These are phyloP conservation scores for Hemaris fuciformis DNA, from an alignment of 2,888 invertebrate genomes.

Conservation along the genomic window DNA sequence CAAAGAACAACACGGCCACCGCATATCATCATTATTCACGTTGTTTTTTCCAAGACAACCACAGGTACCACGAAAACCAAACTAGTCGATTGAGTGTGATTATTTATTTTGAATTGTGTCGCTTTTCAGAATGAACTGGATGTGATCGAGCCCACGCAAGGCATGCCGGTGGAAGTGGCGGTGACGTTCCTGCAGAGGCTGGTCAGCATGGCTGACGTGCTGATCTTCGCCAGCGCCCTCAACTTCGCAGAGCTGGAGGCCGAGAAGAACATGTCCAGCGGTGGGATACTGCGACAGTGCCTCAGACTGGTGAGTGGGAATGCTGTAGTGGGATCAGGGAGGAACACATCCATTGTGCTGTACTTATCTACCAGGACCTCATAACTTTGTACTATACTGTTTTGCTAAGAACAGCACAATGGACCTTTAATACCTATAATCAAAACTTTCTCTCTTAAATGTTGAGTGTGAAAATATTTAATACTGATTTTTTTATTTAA, in stretches of 20 bases:
- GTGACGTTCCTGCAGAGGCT: conserved; percentile 98
- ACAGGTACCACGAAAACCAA: no score
- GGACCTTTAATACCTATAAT: neutral
- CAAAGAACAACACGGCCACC: no score
- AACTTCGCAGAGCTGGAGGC: conserved; percentile 99
- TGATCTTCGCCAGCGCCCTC: conserved; percentile 98
- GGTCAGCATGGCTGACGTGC: conserved; percentile 98
- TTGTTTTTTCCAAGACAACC: no score
- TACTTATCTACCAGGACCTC: conserved; percentile 17
- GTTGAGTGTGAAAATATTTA: neutral
- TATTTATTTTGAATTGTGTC: neutral
- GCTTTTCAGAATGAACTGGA: conserved; percentile 94
- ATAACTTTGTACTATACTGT: neutral
- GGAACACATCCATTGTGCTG: conserved; percentile 25
- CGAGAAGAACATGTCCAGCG: conserved; percentile 99
- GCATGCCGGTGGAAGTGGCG: conserved; percentile 98
- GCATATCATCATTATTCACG: no score
- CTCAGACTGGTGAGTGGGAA: conserved; percentile 88
- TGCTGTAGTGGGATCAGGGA: no score
- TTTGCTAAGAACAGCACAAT: neutral
- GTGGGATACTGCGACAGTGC: conserved; percentile 98
- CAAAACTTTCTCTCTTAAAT: neutral
- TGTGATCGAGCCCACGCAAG: conserved; percentile 98
- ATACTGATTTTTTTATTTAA: neutral
- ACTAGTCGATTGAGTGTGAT: no score